Base-by-base conservation (phyloP, 2,888 invertebrate species). In the Linhomoeus sp. region DNA sequence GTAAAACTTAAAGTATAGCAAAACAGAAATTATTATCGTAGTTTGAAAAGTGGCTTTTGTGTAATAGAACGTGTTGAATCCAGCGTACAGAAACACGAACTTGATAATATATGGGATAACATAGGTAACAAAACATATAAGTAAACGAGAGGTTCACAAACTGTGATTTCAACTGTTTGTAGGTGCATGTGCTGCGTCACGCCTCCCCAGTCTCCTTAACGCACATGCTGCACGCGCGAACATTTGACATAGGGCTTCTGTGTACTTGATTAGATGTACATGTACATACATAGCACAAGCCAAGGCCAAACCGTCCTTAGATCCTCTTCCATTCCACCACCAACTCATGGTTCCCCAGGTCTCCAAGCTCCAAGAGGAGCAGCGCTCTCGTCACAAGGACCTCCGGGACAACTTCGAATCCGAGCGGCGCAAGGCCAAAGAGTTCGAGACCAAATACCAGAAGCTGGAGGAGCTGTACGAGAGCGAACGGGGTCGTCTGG, bases 391-490 rank as follows among this genome's bases (percentile, higher is more conserved):
- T 15, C 5, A 39, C 39, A 39, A 20, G 22, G 39, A 15, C 39
- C 22, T 41, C 9, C 5, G 35, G 23, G 47, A 56, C 50, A 56
- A 57, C 9, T 42, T 56, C 47, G 63, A 61, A 41, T 52, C 54
- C n/a, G 61, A 63, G 47, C 56, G 55, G 36, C 56, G 56, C 43
- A 50, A 50, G 3, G 55, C 58, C 3, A 55, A 56, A 38, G 64
- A 63, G 45, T 59, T 56, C 45, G 60, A 59, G 49, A 61, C 58
- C 46, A 59, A 61, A 48, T 59, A 62, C 49, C 58, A 56, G 35
- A 63, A 62, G 45, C 48, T 64, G 51, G 63, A 63, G 50, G 54
- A 52, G 23, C 53, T 63, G 29, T 63, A 58, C 51, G 60, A 64
- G 37, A 25, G 15, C 12, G 51, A 51, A 1, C 20, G 45, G 33